A percentile compares a stretch with the other conserved stretches of the same genome.
Conservation (phyloP, 2,113 vertebrate species). For the Callospermophilus lateralis region DNA sequence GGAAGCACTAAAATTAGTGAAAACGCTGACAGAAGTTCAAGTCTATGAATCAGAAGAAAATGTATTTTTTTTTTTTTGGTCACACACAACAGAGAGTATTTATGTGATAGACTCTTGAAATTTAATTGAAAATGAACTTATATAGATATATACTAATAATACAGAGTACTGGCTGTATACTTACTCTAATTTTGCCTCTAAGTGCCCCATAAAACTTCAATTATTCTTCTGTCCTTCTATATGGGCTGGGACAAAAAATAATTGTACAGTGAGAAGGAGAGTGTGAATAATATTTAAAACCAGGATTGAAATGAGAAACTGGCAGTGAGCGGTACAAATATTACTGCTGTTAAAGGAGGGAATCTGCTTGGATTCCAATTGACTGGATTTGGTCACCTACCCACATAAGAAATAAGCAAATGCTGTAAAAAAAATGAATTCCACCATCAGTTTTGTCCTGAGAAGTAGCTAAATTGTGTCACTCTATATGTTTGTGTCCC, state of each 20-base stretch:
- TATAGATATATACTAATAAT: background rate
- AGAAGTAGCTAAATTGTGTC: no score
- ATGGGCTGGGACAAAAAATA: background rate
- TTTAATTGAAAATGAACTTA: constrained; percentile 33
- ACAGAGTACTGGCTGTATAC: background rate
- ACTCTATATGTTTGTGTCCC: no score
- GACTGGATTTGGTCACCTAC: no score
- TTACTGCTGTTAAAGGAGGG: no score
- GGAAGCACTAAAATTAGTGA: constrained; percentile 47
- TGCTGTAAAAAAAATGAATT: no score
- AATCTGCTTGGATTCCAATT: no score
- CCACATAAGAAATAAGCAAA: no score
- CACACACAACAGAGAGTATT: background rate
- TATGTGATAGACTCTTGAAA: background rate
- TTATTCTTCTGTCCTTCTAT: background rate
- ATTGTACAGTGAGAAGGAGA: background rate
- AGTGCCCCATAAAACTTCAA: background rate
- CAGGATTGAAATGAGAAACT: background rate
- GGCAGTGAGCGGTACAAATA: background rate
- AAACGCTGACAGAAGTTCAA: constrained; percentile 38
- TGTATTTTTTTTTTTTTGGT: constrained; percentile 36
- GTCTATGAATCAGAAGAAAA: constrained; percentile 59
- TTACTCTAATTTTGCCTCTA: background rate
- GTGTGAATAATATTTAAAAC: background rate
- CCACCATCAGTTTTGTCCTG: no score